Conservation (phyloP, 2,113 vertebrate species). For the Trichechus manatus region DNA sequence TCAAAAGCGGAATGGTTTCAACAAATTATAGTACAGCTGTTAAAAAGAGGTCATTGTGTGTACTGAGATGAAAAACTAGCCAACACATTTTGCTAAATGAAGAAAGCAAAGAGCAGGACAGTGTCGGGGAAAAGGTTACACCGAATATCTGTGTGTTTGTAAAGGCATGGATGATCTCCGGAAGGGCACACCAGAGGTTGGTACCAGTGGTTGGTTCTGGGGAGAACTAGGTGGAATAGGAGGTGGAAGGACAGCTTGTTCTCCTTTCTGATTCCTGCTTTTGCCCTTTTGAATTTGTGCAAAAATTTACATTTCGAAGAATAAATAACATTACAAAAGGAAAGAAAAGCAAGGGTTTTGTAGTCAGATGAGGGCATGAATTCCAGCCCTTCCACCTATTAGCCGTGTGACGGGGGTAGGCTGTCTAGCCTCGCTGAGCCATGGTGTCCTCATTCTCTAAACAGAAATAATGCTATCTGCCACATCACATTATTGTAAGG, state of each 20-base stretch:
- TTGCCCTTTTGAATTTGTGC: neutral
- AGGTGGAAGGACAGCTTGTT: neutral
- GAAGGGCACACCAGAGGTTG: neutral
- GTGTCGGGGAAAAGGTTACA: neutral
- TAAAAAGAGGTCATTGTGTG: neutral
- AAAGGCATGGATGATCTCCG: neutral
- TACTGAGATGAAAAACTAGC: neutral
- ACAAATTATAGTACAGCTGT: neutral
- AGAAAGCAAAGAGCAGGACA: neutral
- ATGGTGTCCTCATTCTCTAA: neutral
- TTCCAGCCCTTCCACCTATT: neutral
- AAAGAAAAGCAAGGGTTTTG: neutral
- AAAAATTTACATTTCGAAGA: neutral
- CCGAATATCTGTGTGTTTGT: neutral
- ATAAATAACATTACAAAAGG: neutral
- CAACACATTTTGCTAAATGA: neutral
- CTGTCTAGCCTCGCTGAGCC: neutral
- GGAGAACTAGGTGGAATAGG: neutral
- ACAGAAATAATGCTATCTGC: neutral
- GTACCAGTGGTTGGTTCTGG: neutral
- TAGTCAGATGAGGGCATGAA: neutral
- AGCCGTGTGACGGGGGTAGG: neutral
- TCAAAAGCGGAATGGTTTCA: neutral
- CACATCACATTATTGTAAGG: neutral
- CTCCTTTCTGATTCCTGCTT: neutral